Conservation (phyloP, 1,140 invertebrate species). For the Magallana gigas region DNA sequence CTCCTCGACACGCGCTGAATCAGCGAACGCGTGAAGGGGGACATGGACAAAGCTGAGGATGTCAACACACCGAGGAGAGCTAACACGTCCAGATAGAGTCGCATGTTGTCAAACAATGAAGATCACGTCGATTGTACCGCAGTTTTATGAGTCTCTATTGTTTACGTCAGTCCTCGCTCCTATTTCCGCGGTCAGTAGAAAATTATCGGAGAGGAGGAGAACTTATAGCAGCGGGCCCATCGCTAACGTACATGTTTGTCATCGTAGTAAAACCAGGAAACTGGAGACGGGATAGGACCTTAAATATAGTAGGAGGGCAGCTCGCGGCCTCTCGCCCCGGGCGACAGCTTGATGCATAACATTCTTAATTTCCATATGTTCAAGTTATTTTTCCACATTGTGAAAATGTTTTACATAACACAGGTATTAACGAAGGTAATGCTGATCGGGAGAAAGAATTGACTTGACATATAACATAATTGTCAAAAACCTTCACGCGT, state of each 20-base stretch:
- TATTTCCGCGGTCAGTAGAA: constrained; percentile 18
- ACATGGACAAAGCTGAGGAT: not conserved
- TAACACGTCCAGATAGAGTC: not conserved
- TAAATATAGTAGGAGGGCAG: constrained; percentile 35
- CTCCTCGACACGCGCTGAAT: not conserved
- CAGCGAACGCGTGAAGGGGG: not conserved
- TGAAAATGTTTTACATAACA: constrained; percentile 34
- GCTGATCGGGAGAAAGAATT: constrained; percentile 24
- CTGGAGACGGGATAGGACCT: not conserved
- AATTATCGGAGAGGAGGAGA: not conserved
- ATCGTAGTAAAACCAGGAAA: constrained; percentile 33
- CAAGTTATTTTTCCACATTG: constrained; percentile 38
- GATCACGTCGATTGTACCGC: constrained; percentile 1
- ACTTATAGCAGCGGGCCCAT: constrained; percentile 4
- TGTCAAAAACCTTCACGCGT: constrained; percentile 23
- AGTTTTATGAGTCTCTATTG: not conserved
- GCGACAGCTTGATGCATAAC: constrained; percentile 34
- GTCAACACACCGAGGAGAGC: not conserved
- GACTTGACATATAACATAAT: constrained; percentile 36
- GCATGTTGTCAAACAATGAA: constrained; percentile 33
- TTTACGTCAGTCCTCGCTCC: not conserved
- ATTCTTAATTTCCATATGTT: constrained; percentile 35
- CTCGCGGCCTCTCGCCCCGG: constrained; percentile 8
- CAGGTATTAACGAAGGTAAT: constrained; percentile 9
- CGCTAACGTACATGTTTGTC: constrained; percentile 6